Conservation (phyloP, 1,140 invertebrate genomes). For the Ectropis grisescens region DNA sequence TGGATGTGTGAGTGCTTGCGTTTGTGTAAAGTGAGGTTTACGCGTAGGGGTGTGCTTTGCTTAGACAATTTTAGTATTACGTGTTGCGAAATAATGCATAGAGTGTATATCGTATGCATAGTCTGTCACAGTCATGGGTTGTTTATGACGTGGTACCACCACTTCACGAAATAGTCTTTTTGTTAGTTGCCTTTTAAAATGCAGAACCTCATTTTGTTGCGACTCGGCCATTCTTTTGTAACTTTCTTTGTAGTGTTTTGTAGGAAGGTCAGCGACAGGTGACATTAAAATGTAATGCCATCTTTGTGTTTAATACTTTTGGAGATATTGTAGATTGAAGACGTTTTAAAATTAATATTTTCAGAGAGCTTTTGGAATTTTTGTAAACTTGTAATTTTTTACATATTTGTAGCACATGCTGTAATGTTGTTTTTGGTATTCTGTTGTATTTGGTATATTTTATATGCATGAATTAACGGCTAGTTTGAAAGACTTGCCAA, state of each 20-base stretch:
- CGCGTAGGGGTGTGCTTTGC: slow-evolving; percentile 49
- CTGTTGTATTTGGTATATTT: no score
- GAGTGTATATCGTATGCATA: slow-evolving; percentile 38
- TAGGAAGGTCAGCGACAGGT: not conserved
- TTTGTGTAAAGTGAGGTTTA: slow-evolving; percentile 35
- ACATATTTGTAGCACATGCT: not conserved
- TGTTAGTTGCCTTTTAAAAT: slow-evolving; percentile 3
- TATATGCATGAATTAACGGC: no score
- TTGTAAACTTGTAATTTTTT: not conserved
- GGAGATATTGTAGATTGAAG: not conserved
- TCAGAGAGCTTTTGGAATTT: not conserved
- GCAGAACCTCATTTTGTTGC: slow-evolving; percentile 2
- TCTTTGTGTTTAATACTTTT: no score
- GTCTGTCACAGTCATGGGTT: slow-evolving; percentile 20
- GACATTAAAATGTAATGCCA: no score
- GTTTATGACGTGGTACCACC: slow-evolving; percentile 23
- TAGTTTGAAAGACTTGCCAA: no score
- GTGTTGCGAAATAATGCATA: slow-evolving; percentile 54
- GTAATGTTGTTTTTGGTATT: no score
- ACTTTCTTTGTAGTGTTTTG: not conserved
- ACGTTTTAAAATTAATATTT: not conserved
- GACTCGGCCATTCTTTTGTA: not conserved
- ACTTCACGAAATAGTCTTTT: slow-evolving; percentile 8
- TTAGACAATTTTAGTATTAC: slow-evolving; percentile 64
- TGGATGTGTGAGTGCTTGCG: slow-evolving; percentile 23